These are phyloP conservation scores for Dendrolimus punctatus DNA, from an alignment of 1,140 invertebrate species.

Conservation along the genomic window DNA sequence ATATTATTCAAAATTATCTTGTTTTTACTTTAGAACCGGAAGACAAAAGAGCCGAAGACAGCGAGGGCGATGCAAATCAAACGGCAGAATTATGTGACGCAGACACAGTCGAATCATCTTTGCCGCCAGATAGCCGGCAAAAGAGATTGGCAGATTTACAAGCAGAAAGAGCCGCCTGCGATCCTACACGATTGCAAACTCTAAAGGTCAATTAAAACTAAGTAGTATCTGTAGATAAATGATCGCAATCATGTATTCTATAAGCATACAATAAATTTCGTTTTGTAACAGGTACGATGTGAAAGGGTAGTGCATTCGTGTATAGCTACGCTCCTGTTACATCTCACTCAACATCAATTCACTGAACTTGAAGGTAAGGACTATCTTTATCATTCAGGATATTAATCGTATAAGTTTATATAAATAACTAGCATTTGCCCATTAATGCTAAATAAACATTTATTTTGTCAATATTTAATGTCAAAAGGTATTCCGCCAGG, in stretches of 20 bases:
- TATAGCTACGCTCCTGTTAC: constrained; percentile 83
- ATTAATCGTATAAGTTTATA: no score
- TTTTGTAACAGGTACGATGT: constrained; percentile 74
- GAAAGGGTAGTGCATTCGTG: constrained; percentile 78
- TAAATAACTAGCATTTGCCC: no score
- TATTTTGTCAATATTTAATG: no score
- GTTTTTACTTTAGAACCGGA: constrained; percentile 23
- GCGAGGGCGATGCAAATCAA: constrained; percentile 64
- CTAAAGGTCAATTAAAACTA: constrained; percentile 68
- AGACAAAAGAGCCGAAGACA: constrained; percentile 58
- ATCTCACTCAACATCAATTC: constrained; percentile 86
- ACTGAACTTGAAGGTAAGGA: constrained; percentile 86
- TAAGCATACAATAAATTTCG: no score
- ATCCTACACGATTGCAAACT: constrained; percentile 84
- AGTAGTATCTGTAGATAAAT: neutral
- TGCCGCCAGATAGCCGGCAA: constrained; percentile 77
- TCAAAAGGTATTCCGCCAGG: no score
- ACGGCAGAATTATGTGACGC: constrained; percentile 72
- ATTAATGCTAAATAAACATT: no score
- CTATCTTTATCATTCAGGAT: no score
- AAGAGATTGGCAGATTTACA: constrained; percentile 76
- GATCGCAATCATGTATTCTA: neutral
- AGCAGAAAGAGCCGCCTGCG: constrained; percentile 85
- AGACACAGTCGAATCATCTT: constrained; percentile 79
- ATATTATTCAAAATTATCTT: no score